A percentile compares a stretch with the other conserved stretches of the same genome.
phyloP scores from a whole-genome alignment of 1,140 invertebrate species.

The Drosophila littoralis region DNA sequence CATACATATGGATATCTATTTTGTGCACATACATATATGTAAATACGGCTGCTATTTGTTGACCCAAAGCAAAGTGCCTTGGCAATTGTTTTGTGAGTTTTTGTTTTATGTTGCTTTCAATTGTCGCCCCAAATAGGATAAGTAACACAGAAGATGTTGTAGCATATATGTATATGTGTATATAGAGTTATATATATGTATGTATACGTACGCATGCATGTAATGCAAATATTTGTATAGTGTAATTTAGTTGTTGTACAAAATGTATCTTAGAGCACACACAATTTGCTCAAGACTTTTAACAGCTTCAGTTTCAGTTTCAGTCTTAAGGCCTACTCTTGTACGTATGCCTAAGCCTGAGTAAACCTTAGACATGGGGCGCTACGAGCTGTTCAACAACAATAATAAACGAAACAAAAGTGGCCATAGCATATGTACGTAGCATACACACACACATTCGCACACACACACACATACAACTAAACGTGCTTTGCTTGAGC shows the following conservation, averaged over 20 bases:
- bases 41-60: slow-evolving; percentile 14
- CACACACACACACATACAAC: slow-evolving; percentile 1
- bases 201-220: slow-evolving; percentile 14
- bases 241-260: slow-evolving; percentile 78
- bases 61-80: slow-evolving; percentile 42
- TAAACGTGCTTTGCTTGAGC: slow-evolving; percentile 47
- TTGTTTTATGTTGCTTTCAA: slow-evolving; percentile 49
- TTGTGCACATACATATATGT: slow-evolving; percentile 5
- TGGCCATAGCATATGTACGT: slow-evolving; percentile 4
- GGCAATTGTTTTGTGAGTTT: slow-evolving; percentile 47
- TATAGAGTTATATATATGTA: not conserved
- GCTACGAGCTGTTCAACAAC: slow-evolving; percentile 34
- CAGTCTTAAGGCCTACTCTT: slow-evolving; percentile 26
- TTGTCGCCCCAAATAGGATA: slow-evolving; percentile 31
- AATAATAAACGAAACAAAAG: slow-evolving; percentile 26
- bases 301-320: slow-evolving; percentile 44
- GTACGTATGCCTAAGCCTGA: slow-evolving; percentile 28
- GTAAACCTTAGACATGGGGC: slow-evolving; percentile 30
- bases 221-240: slow-evolving; percentile 76
- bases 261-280: slow-evolving; percentile 61
- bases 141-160: slow-evolving; percentile 8
- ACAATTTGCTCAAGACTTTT: slow-evolving; percentile 74
- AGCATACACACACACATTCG: slow-evolving; percentile 8
- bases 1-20: not conserved
- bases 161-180: slow-evolving; percentile 10